Conservation (phyloP, 2,888 invertebrate species). For the Cinara cedri region DNA sequence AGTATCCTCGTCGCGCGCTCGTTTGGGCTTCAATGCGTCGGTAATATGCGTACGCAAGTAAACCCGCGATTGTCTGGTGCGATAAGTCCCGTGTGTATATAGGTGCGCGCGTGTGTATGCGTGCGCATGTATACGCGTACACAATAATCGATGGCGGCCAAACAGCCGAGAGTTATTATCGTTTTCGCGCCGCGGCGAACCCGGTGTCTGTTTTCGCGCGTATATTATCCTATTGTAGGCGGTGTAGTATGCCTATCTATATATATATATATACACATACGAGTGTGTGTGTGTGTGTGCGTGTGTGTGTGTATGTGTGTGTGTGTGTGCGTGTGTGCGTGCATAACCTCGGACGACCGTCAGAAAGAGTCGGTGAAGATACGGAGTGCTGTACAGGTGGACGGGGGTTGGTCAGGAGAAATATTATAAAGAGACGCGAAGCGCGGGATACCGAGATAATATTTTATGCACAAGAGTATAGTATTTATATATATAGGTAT, state of each 20-base stretch:
- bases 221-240: not conserved
- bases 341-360: not conserved
- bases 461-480: too few relatives aligned
- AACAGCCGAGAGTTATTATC: slow-evolving; percentile 45
- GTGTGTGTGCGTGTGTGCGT: too few relatives aligned
- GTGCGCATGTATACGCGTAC: not conserved
- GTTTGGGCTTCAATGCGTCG: slow-evolving; percentile 7
- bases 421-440: not conserved
- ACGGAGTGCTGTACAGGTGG: too few relatives aligned
- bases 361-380: too few relatives aligned
- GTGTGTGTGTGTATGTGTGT: too few relatives aligned
- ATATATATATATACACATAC: too few relatives aligned
- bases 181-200: slow-evolving; percentile 17
- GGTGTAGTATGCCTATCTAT: not conserved
- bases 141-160: slow-evolving; percentile 1
- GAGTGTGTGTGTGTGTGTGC: too few relatives aligned
- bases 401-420: too few relatives aligned
- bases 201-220: slow-evolving; percentile 22
- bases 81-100: slow-evolving; percentile 20
- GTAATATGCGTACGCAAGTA: too few relatives aligned
- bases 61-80: slow-evolving; percentile 35
- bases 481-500: too few relatives aligned
- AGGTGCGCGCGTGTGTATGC: not conserved
- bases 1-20: not conserved
- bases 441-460: not conserved